Percentiles rank a stretch among this genome's conserved stretches.
Conservation (phyloP, 1,140 invertebrate genomes). For the Ephestia elutella region DNA sequence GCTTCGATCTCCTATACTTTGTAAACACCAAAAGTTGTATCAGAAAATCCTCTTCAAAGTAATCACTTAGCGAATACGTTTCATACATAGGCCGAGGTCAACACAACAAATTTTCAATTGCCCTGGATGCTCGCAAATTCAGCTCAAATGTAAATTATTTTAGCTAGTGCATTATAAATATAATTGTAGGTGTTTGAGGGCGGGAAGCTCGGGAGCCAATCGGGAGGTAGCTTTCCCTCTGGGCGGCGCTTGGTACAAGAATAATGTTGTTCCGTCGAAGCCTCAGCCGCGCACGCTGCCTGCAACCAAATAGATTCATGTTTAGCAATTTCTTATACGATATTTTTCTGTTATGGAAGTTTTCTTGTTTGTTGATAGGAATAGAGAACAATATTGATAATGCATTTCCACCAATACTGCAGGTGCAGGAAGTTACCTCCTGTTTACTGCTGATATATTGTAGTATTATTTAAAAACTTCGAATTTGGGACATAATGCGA, state of each 20-base stretch:
- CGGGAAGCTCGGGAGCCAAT: conserved; percentile 52
- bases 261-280: conserved; percentile 66
- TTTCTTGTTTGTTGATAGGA: neutral
- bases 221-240: conserved; percentile 23
- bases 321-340: neutral
- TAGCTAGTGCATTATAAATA: conserved; percentile 71
- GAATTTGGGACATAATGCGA: too few relatives aligned
- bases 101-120: conserved; percentile 74
- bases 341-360: neutral
- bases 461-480: too few relatives aligned
- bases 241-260: conserved; percentile 56
- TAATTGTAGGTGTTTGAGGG: conserved; percentile 67
- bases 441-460: too few relatives aligned
- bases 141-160: conserved; percentile 73
- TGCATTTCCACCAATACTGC: too few relatives aligned
- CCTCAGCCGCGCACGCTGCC: conserved; percentile 36
- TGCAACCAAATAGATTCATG: neutral
- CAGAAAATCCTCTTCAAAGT: conserved; percentile 17
- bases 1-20: too few relatives aligned
- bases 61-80: conserved; percentile 36
- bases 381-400: neutral
- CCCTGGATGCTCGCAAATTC: conserved; percentile 68
- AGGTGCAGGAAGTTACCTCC: too few relatives aligned
- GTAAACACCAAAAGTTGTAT: too few relatives aligned
- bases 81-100: conserved; percentile 54